Conservation (phyloP, 2,797 vertebrate species). For the Fistularia tabacaria region DNA sequence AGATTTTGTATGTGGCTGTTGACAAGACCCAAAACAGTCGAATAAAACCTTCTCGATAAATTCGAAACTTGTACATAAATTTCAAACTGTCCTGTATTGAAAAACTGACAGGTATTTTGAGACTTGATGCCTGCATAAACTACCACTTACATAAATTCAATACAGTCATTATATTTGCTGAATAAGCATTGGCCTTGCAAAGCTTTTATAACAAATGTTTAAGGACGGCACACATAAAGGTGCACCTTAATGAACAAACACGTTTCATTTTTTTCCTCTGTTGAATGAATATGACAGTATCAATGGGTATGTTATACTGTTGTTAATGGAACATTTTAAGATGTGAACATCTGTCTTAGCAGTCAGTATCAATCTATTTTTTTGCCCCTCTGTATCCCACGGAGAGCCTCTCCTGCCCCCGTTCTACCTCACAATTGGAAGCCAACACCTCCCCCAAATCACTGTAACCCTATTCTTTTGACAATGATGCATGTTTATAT, state of each 20-base stretch:
- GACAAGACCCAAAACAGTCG: constrained; percentile 41
- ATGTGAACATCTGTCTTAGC: constrained; percentile 49
- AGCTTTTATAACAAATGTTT: constrained; percentile 19
- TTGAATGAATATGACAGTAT: constrained; percentile 53
- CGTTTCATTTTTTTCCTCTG: constrained; percentile 37
- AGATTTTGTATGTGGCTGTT: constrained; percentile 74
- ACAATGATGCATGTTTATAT: constrained; percentile 75
- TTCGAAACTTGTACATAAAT: constrained; percentile 59
- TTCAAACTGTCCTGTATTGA: constrained; percentile 40
- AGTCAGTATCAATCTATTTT: constrained; percentile 40
- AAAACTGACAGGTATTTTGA: constrained; percentile 15
- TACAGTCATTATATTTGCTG: constrained; percentile 5
- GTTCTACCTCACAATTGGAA: constrained; percentile 76
- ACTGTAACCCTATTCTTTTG: constrained; percentile 65
- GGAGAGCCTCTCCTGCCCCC: constrained; percentile 57
- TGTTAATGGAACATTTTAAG: constrained; percentile 64
- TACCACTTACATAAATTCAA: constrained; percentile 1
- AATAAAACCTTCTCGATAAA: constrained; percentile 29
- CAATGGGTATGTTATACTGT: constrained; percentile 62
- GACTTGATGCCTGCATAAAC: constrained; percentile 4
- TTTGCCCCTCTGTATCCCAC: constrained; percentile 49
- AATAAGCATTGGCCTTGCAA: constrained; percentile 16
- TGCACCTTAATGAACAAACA: constrained; percentile 18
- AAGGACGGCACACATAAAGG: not conserved
- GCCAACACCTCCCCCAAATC: constrained; percentile 54